Percentiles rank a stretch among this genome's conserved stretches.
phyloP scores from a whole-genome alignment of 2,113 vertebrate genomes.

The Sinocyclocheilus maitianheensis region DNA sequence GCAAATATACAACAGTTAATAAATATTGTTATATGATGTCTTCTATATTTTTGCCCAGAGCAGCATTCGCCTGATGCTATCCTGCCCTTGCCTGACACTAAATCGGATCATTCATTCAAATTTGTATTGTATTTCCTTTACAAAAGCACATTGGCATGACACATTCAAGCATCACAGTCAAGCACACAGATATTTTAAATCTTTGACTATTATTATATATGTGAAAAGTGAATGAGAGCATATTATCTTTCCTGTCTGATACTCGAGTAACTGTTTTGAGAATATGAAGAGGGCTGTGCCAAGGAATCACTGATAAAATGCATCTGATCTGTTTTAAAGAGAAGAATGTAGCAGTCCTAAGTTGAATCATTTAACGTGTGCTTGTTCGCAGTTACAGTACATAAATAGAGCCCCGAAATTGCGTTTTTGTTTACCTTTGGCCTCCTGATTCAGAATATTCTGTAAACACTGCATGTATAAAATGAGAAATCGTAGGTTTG shows the following conservation, averaged over 20 bases:
- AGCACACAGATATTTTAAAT: slow-evolving; percentile 5
- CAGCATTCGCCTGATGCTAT: neutral
- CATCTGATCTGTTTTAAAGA: neutral
- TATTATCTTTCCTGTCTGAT: neutral
- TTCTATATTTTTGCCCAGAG: neutral
- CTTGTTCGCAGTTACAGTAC: neutral
- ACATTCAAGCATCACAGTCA: slow-evolving; percentile 1
- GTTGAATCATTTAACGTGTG: neutral
- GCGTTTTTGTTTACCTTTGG: neutral
- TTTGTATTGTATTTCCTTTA: neutral
- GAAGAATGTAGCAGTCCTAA: neutral
- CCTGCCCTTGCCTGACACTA: neutral
- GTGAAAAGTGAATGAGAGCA: neutral
- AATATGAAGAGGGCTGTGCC: neutral
- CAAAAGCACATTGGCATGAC: slow-evolving; percentile 17
- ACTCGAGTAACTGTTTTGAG: neutral
- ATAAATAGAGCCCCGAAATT: neutral
- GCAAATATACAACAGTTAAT: slow-evolving; percentile 38
- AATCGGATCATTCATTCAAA: neutral
- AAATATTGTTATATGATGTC: slow-evolving; percentile 10
- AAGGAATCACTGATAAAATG: neutral
- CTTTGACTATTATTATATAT: neutral
- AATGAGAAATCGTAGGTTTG: neutral
- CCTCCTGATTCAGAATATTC: neutral
- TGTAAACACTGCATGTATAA: neutral